Conservation (phyloP, 2,113 vertebrate genomes). For the Gracilinanus agilis region DNA sequence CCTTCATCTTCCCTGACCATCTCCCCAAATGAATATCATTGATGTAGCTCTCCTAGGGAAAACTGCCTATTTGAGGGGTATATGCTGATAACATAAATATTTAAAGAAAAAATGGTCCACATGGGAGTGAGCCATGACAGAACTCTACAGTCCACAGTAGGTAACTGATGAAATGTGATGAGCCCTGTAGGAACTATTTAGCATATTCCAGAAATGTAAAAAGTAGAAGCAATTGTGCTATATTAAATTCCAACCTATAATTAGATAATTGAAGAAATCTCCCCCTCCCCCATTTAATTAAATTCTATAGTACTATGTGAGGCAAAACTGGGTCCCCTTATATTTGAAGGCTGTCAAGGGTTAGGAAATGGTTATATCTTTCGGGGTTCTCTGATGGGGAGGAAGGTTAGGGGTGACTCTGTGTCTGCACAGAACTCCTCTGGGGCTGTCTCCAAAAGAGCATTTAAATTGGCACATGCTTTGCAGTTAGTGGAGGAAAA, state of each 20-base stretch:
- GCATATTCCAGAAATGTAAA: constrained; percentile 6
- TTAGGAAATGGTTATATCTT: constrained; percentile 3
- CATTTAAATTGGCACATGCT: background rate
- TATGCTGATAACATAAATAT: background rate
- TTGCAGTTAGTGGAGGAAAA: background rate
- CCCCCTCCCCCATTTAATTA: constrained; percentile 47
- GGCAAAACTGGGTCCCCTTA: constrained; percentile 49
- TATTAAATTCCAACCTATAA: constrained; percentile 56
- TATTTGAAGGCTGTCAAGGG: background rate
- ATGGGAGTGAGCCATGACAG: background rate
- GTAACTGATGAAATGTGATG: background rate
- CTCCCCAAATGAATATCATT: background rate
- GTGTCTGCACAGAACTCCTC: background rate
- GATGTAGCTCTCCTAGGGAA: background rate
- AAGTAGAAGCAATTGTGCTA: constrained; percentile 1
- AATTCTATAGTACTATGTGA: constrained; percentile 23
- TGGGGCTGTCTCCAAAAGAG: background rate
- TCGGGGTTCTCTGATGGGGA: constrained; percentile 14
- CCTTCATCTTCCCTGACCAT: background rate
- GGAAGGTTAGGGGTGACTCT: background rate
- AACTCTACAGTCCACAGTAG: background rate
- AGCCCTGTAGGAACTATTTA: background rate
- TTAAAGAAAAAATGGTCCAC: background rate
- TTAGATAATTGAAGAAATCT: constrained; percentile 49
- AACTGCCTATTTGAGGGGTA: background rate